phyloP scores from a whole-genome alignment of 2,888 invertebrate species.

The Proisotoma minuta region DNA sequence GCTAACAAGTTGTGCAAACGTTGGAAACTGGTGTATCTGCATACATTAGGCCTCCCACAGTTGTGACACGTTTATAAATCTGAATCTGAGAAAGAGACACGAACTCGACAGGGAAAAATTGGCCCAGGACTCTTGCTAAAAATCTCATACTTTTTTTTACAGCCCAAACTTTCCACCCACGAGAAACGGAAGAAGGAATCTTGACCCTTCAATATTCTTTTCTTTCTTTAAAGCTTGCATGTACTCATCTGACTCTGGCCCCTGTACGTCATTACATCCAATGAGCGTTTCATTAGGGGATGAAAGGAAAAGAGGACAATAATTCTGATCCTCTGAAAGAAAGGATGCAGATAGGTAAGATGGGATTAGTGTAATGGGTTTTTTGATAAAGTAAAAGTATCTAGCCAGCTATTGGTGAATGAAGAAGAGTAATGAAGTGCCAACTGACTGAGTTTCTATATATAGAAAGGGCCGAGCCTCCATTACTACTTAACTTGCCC shows the following conservation, averaged over 20 bases:
- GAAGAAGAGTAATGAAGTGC: slow-evolving; percentile 37
- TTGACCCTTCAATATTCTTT: neutral
- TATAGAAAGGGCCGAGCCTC: slow-evolving; percentile 1
- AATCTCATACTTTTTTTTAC: slow-evolving; percentile 9
- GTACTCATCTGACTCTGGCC: no score
- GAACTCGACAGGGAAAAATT: slow-evolving; percentile 42
- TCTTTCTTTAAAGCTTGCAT: no score
- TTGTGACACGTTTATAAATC: slow-evolving; percentile 38
- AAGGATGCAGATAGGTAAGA: no score
- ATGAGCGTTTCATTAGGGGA: no score
- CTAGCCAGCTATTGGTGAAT: no score
- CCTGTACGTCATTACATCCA: no score
- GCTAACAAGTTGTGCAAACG: no score
- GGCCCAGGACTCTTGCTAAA: slow-evolving; percentile 37
- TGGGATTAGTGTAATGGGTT: no score
- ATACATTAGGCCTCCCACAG: neutral
- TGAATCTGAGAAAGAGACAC: slow-evolving; percentile 17
- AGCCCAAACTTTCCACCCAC: slow-evolving; percentile 13
- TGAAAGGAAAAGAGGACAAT: no score
- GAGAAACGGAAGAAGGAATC: slow-evolving; percentile 8
- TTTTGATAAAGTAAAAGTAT: no score
- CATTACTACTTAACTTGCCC: neutral
- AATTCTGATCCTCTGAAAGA: no score
- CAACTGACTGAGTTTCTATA: slow-evolving; percentile 15
- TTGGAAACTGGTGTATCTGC: neutral